These are phyloP conservation scores for Hephaestus fuliginosus DNA, from an alignment of 2,797 vertebrate species.

Conservation along the genomic window DNA sequence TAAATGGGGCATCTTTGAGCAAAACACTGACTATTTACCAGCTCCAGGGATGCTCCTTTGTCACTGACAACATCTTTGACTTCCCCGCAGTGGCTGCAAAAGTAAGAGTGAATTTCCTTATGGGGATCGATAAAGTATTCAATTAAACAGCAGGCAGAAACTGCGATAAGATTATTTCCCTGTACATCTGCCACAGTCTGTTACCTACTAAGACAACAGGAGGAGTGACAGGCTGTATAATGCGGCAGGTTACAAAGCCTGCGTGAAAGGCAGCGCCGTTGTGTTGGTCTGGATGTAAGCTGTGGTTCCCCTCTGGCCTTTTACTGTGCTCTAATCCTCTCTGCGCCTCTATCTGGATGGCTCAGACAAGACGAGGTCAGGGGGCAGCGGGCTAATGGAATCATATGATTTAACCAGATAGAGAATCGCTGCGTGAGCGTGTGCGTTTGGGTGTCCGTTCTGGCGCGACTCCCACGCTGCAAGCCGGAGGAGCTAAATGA, in stretches of 20 bases:
- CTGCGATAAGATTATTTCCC: neutral
- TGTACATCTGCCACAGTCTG: slow-evolving; percentile 16
- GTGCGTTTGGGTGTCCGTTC: neutral
- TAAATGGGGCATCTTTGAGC: neutral
- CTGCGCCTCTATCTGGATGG: slow-evolving; percentile 45
- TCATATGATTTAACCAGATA: slow-evolving; percentile 61
- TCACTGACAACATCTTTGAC: neutral
- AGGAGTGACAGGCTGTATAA: slow-evolving; percentile 38
- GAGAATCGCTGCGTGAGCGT: slow-evolving; percentile 13
- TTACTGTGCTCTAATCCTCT: slow-evolving; percentile 62
- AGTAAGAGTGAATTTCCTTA: neutral
- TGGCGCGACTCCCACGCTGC: neutral
- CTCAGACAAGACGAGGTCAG: slow-evolving; percentile 65
- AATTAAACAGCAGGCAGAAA: slow-evolving; percentile 5
- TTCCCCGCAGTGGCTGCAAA: neutral
- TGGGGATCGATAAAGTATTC: slow-evolving; percentile 19
- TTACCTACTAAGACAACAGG: slow-evolving; percentile 25
- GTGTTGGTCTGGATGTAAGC: slow-evolving; percentile 55
- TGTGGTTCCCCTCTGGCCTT: slow-evolving; percentile 56
- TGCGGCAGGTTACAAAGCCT: slow-evolving; percentile 28
- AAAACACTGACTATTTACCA: neutral
- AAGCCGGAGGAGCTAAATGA: slow-evolving; percentile 7
- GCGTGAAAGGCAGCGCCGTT: slow-evolving; percentile 37
- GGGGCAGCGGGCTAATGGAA: slow-evolving; percentile 59
- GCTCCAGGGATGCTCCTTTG: neutral